A percentile compares a stretch with the other conserved stretches of the same genome.
Conservation (phyloP, 2,113 vertebrate species). For the Neodon shergylaensis region DNA sequence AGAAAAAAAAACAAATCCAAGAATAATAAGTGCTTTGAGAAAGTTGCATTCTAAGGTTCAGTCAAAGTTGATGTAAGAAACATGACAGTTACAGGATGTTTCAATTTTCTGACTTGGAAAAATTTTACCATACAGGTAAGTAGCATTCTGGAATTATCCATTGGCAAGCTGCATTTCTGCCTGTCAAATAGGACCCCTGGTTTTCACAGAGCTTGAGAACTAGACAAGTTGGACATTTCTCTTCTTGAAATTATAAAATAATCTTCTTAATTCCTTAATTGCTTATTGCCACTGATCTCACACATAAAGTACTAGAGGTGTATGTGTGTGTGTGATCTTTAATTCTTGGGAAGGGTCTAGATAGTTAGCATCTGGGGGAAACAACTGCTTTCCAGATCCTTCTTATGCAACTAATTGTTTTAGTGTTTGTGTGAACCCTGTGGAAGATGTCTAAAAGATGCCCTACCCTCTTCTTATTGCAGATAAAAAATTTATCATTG, state of each 20-base stretch:
- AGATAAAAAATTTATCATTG: slow-evolving; percentile 99
- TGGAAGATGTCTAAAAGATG: slow-evolving; percentile 80
- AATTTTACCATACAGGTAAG: slow-evolving; percentile 42
- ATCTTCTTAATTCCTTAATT: slow-evolving; percentile 26
- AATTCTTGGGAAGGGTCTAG: not conserved
- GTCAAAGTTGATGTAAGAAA: slow-evolving; percentile 50
- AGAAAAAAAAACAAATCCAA: slow-evolving; percentile 49
- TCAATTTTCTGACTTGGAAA: slow-evolving; percentile 28
- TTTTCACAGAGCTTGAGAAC: not conserved
- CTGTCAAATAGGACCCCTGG: not conserved
- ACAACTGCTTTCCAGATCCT: slow-evolving; percentile 14
- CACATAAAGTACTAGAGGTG: not conserved
- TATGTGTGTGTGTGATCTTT: not conserved
- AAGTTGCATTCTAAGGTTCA: slow-evolving; percentile 66
- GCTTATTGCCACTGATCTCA: not conserved
- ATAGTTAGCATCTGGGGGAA: slow-evolving; percentile 50
- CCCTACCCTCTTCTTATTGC: slow-evolving; percentile 81
- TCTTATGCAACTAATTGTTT: slow-evolving; percentile 72
- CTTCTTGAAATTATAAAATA: slow-evolving; percentile 36
- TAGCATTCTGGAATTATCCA: slow-evolving; percentile 45
- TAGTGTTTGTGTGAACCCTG: slow-evolving; percentile 70
- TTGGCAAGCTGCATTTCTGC: not conserved
- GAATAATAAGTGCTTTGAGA: slow-evolving; percentile 58
- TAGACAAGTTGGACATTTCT: slow-evolving; percentile 32
- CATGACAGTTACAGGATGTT: not conserved